Evolutionary conservation across 2,888 invertebrate species (phyloP), one percentile per base, ranked within the genome.

Genomic region (Patella depressa): DNA sequence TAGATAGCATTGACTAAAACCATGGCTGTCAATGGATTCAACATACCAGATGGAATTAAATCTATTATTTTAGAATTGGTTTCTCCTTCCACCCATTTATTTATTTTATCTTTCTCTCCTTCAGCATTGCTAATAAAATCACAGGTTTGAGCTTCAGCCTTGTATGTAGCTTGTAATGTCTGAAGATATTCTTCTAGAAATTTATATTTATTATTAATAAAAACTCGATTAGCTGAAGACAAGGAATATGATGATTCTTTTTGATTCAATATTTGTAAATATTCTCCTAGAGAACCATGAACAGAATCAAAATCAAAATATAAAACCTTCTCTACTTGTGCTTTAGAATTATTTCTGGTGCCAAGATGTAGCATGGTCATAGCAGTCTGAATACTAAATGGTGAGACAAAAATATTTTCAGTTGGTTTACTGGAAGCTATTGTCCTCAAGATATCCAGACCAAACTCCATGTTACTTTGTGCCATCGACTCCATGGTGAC

Each of bases 31-130:
- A 83, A 55, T 3, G 82, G 19, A 74, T 82, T 87, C n/a, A 92
- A 83, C 12, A 86, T 82, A n/a, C 93, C 93, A 1, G 94, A 19
- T 2, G 93, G 89, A 73, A 98, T 91, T 2, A 98, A 93, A 85
- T 97, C 93, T 84, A 94, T 94, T 78, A 98, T 98, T 90, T 95
- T 96, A 11, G 95, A 92, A 76, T 96, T 94, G 0, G 98, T 98
- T 88, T 96, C 94, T 7, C 93, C 90, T 87, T 95, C 94, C 69
- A 96, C 96, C 96, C 97, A 97, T 57, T 91, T 85, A 89, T 98
- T 98, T 73, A 98, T 97, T 29, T 79, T 81, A n/a, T 55, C 5
- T 71, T 88, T 77, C 17, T 92, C 88, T 0, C 93, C 93, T 1
- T 87, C 86, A 0, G 87, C 54, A 59, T 88, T 81, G 9, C 75